These are phyloP conservation scores for Tricholauxania praeusta DNA, from an alignment of 2,888 invertebrate genomes.

Conservation along the genomic window DNA sequence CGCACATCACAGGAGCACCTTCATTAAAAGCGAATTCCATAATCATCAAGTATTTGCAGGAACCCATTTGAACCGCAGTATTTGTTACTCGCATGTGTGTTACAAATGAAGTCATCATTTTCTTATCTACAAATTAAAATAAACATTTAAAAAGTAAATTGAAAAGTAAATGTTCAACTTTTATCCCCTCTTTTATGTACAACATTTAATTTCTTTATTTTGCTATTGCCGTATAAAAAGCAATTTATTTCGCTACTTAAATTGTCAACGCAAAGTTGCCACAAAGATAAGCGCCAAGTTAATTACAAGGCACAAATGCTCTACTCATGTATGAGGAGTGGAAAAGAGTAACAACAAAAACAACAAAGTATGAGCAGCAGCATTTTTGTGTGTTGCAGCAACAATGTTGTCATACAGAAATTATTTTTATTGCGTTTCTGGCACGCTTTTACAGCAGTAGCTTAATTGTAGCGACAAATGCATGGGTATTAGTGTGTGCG, in stretches of 20 bases:
- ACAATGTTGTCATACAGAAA: conserved; percentile 19
- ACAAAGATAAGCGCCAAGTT: conserved; percentile 28
- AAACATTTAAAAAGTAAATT: too few relatives aligned
- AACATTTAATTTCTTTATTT: neutral
- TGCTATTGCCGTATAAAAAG: neutral
- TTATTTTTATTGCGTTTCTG: conserved; percentile 24
- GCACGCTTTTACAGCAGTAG: conserved; percentile 21
- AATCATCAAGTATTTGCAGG: too few relatives aligned
- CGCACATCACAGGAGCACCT: too few relatives aligned
- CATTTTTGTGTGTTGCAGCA: conserved; percentile 14
- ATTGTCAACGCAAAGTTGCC: conserved; percentile 21
- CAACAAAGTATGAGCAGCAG: neutral
- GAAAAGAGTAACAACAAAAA: neutral
- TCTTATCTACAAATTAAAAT: too few relatives aligned
- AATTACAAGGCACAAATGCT: conserved; percentile 20
- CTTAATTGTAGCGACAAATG: conserved; percentile 18
- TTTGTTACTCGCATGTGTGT: too few relatives aligned
- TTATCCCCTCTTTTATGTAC: too few relatives aligned
- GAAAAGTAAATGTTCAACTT: too few relatives aligned
- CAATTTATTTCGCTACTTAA: conserved; percentile 11
- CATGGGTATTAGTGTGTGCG: neutral
- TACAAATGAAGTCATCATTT: too few relatives aligned
- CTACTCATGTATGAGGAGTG: neutral
- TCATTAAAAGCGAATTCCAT: too few relatives aligned
- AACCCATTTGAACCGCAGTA: too few relatives aligned